A percentile compares a stretch with the other conserved stretches of the same genome.
phyloP scores from a whole-genome alignment of 2,888 invertebrate genomes.

The Bombyx huttoni region DNA sequence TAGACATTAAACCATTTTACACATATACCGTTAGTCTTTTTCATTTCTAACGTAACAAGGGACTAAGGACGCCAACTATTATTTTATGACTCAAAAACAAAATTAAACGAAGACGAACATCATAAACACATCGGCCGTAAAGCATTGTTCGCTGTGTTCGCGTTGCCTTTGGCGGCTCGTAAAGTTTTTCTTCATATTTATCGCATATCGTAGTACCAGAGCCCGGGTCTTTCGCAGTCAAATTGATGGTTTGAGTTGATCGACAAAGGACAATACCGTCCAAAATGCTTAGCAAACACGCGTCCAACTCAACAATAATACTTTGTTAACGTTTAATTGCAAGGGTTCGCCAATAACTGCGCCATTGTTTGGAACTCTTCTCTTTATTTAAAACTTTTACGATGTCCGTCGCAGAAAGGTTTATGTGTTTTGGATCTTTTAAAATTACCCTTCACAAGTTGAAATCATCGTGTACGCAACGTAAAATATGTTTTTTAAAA shows the following conservation, averaged over 20 bases:
- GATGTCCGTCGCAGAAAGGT: slow-evolving; percentile 4
- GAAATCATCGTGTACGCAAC: not conserved
- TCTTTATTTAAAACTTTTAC: slow-evolving; percentile 19
- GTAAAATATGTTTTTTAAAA: not conserved
- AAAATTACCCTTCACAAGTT: not conserved
- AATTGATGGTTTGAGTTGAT: slow-evolving; percentile 44
- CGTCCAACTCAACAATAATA: slow-evolving; percentile 23
- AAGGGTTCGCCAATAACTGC: slow-evolving; percentile 53
- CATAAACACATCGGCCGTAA: slow-evolving; percentile 50
- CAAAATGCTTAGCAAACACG: slow-evolving; percentile 48
- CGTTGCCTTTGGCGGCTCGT: slow-evolving; percentile 50
- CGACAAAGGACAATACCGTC: slow-evolving; percentile 34
- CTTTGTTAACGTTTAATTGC: slow-evolving; percentile 52
- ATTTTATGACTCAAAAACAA: slow-evolving; percentile 30
- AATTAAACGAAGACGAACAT: slow-evolving; percentile 30
- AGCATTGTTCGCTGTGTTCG: slow-evolving; percentile 40
- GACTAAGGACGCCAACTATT: slow-evolving; percentile 20
- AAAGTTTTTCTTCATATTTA: slow-evolving; percentile 40
- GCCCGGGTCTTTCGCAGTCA: slow-evolving; percentile 28
- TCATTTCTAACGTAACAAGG: slow-evolving; percentile 11
- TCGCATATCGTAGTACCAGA: slow-evolving; percentile 21
- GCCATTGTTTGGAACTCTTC: slow-evolving; percentile 41
- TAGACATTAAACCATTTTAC: not conserved
- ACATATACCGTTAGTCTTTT: slow-evolving; percentile 25
- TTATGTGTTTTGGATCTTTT: slow-evolving; percentile 1